Conservation (phyloP, 2,797 vertebrate species). For the Emydoidea blandingii region DNA sequence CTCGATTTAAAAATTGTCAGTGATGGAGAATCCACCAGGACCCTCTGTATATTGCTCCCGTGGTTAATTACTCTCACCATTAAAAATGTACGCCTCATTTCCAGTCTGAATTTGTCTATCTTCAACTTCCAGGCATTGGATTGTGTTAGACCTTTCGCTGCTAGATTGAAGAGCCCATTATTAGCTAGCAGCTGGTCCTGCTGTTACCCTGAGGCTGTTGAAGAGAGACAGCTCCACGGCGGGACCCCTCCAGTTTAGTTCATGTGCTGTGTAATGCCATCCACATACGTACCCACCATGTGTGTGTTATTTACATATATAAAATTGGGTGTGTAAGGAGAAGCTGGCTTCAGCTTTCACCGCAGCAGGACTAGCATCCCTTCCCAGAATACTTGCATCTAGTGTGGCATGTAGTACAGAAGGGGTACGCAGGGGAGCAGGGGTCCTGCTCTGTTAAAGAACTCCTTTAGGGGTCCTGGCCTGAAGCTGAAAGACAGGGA, state of each 20-base stretch:
- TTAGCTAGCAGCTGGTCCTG: neutral
- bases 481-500: neutral
- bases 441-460: neutral
- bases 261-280: neutral
- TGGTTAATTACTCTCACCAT: neutral
- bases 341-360: neutral
- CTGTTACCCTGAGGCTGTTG: neutral
- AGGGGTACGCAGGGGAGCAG: fast-evolving
- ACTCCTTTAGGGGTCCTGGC: neutral
- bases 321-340: fast-evolving
- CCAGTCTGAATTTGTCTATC: neutral
- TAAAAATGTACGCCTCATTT: neutral
- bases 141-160: neutral
- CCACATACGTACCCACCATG: neutral
- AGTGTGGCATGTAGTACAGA: neutral
- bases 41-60: neutral
- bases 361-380: fast-evolving
- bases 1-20: no score
- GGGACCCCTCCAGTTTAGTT: neutral
- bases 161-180: neutral
- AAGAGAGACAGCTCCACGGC: neutral
- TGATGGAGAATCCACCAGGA: neutral
- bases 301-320: fast-evolving
- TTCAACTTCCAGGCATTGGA: neutral
- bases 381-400: neutral